Percentiles rank a stretch among this genome's conserved stretches.
Evolutionary conservation across 2,888 invertebrate species (phyloP).

Genomic region (Dichetophora obliterata): DNA sequence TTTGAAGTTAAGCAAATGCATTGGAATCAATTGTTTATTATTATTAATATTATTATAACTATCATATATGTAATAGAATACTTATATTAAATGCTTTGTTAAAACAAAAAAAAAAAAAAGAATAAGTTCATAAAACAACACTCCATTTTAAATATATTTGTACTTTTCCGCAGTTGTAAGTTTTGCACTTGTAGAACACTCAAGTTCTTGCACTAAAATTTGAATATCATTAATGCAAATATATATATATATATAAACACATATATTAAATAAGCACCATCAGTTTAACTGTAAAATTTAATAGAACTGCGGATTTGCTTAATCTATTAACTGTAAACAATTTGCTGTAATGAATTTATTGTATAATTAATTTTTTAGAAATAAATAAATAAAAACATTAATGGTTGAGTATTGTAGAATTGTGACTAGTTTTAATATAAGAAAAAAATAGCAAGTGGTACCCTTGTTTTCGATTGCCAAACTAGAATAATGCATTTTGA

Average conservation of each 20-base stretch:
- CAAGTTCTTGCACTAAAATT: neutral
- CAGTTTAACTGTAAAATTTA: neutral
- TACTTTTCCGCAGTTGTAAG: neutral
- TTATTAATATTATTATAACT: neutral
- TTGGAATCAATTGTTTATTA: constrained; percentile 7
- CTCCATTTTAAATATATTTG: neutral
- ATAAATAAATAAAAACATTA: constrained; percentile 23
- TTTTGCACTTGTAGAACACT: neutral
- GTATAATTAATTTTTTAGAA: constrained; percentile 22
- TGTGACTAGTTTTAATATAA: neutral
- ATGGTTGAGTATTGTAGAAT: constrained; percentile 27
- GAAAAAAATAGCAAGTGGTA: neutral
- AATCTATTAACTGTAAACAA: neutral
- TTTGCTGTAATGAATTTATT: constrained; percentile 19
- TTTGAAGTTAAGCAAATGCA: constrained; percentile 1
- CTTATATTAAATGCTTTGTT: neutral
- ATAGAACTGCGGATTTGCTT: neutral
- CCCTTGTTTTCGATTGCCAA: too few species aligned
- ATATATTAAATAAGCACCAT: neutral
- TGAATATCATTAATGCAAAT: neutral
- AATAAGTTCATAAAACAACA: neutral
- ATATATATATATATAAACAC: neutral
- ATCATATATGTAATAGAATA: neutral
- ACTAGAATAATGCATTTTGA: too few species aligned
- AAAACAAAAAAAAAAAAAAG: too few species aligned